Evolutionary conservation across 2,888 invertebrate species (phyloP).

Genomic region (Andrena bicolor): DNA sequence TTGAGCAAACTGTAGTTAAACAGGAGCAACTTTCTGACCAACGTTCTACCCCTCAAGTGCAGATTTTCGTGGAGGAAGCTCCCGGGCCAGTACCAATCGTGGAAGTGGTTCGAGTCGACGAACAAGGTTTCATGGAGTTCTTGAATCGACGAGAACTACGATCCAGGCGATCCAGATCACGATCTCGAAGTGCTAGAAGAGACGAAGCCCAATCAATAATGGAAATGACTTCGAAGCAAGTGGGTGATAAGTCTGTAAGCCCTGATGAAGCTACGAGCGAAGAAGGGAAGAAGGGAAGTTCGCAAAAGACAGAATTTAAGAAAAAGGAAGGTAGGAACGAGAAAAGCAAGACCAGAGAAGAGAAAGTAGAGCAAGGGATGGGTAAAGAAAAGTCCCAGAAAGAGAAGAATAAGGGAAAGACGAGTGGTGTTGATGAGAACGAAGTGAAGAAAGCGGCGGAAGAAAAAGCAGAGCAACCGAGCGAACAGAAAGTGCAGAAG

Average conservation of each 20-base stretch:
- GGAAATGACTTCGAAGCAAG: not conserved
- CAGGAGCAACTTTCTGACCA: constrained; percentile 35
- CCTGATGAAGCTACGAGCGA: constrained; percentile 27
- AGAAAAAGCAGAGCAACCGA: not conserved
- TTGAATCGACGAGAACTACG: constrained; percentile 78
- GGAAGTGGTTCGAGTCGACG: constrained; percentile 73
- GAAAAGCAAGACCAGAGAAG: not conserved
- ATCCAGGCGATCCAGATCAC: constrained; percentile 83
- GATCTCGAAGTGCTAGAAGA: constrained; percentile 76
- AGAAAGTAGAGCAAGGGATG: constrained; percentile 16
- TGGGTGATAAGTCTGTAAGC: constrained; percentile 25
- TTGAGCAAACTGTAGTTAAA: constrained; percentile 27
- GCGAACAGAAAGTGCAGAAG: constrained; percentile 36
- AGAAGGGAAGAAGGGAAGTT: constrained; percentile 23
- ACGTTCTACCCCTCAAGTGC: constrained; percentile 68
- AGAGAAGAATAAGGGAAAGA: constrained; percentile 34
- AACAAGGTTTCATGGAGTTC: constrained; percentile 57
- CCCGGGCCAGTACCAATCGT: constrained; percentile 78
- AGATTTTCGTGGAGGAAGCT: constrained; percentile 78
- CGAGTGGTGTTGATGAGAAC: not conserved
- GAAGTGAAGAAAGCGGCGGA: not conserved
- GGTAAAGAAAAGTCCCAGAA: constrained; percentile 26
- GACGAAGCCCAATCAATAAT: constrained; percentile 20
- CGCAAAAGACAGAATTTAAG: constrained; percentile 2
- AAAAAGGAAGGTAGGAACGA: not conserved